phyloP scores from a whole-genome alignment of 2,113 vertebrate species.

The Lonchura striata region DNA sequence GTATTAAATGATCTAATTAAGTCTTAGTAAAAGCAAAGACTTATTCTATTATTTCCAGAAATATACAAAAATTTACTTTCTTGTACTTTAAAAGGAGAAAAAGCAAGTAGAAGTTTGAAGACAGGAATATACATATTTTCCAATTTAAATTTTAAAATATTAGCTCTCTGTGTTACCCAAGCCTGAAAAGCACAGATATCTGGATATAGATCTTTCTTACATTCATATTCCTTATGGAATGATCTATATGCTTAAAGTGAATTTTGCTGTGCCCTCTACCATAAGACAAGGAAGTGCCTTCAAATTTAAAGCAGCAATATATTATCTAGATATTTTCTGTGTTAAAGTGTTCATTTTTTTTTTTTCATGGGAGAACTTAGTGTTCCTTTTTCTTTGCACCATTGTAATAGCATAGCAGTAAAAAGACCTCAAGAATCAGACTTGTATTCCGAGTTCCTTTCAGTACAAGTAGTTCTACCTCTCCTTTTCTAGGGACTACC shows the following conservation, averaged over 20 bases:
- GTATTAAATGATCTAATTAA: conserved; percentile 23
- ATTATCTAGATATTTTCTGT: background rate
- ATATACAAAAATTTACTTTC: background rate
- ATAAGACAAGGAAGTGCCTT: background rate
- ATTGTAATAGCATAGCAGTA: background rate
- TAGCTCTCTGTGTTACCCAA: background rate
- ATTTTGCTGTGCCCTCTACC: background rate
- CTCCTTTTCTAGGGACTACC: background rate
- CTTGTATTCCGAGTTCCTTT: background rate
- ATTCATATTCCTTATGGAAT: background rate
- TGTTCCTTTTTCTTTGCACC: background rate
- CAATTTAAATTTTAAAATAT: background rate
- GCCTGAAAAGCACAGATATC: background rate
- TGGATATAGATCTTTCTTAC: background rate
- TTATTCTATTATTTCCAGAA: background rate
- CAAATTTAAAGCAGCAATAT: background rate
- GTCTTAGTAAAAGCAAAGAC: background rate
- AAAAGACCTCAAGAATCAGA: background rate
- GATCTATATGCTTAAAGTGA: background rate
- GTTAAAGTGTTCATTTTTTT: background rate
- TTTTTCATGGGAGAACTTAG: no score
- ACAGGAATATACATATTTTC: background rate
- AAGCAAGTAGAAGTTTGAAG: background rate
- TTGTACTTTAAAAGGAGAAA: background rate
- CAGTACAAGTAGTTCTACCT: background rate